Conservation (phyloP, 2,797 vertebrate species). For the Siniperca obscura region DNA sequence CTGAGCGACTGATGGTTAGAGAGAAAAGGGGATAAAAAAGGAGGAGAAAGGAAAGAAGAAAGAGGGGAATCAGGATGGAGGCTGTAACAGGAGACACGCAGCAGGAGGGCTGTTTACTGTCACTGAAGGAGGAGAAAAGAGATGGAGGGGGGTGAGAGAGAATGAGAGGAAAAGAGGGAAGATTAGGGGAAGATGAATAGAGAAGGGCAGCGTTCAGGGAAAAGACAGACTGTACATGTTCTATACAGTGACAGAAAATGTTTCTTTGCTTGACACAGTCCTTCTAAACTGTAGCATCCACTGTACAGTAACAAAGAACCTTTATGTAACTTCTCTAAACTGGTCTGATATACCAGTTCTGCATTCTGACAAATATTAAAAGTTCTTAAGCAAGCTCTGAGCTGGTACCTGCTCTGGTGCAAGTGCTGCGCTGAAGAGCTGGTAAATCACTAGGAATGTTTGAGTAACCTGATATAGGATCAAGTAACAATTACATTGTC, state of each 20-base stretch:
- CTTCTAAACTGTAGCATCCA: neutral
- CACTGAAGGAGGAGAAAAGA: slow-evolving; percentile 79
- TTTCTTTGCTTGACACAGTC: slow-evolving; percentile 17
- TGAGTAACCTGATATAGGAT: too few species aligned
- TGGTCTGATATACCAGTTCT: neutral
- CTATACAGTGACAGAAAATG: slow-evolving; percentile 21
- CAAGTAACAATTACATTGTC: too few species aligned
- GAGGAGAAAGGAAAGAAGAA: slow-evolving; percentile 49
- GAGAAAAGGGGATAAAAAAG: slow-evolving; percentile 38
- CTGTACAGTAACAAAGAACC: slow-evolving; percentile 3
- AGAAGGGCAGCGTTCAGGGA: slow-evolving; percentile 19
- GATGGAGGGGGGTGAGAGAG: slow-evolving; percentile 33
- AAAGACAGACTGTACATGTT: slow-evolving; percentile 20
- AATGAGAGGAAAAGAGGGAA: slow-evolving; percentile 54
- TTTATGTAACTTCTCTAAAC: neutral
- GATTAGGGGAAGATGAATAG: slow-evolving; percentile 58
- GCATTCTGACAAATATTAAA: neutral
- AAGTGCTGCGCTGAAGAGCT: too few species aligned
- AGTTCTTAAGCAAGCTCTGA: neutral
- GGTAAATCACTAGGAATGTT: too few species aligned
- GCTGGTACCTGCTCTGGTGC: neutral
- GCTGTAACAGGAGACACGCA: slow-evolving; percentile 93
- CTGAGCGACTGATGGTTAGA: slow-evolving; percentile 58
- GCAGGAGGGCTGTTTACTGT: slow-evolving; percentile 89
- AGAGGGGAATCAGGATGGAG: slow-evolving; percentile 85